These are phyloP conservation scores for Nomada fucata DNA, from an alignment of 2,888 invertebrate genomes.

Conservation along the genomic window DNA sequence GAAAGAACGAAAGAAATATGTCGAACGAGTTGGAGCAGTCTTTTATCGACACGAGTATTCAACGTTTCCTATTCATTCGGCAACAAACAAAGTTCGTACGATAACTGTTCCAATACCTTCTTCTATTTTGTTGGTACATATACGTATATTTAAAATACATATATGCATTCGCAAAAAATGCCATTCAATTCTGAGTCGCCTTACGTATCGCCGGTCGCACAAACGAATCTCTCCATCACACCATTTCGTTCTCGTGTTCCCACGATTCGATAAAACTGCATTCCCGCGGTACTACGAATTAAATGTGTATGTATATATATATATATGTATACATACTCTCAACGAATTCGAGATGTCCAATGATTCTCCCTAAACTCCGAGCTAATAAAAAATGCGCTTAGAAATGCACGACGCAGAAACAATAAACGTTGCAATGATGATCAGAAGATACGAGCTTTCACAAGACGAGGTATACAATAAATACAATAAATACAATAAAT, in stretches of 20 bases:
- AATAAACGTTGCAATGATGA: constrained; percentile 25
- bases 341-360: neutral
- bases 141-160: constrained; percentile 20
- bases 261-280: neutral
- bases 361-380: neutral
- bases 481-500: constrained; percentile 59
- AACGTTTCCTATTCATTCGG: neutral
- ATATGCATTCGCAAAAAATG: constrained; percentile 18
- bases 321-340: too few species aligned
- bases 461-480: constrained; percentile 40
- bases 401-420: constrained; percentile 51
- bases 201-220: constrained; percentile 53
- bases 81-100: constrained; percentile 21
- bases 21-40: constrained; percentile 59
- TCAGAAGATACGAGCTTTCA: constrained; percentile 28
- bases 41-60: constrained; percentile 36
- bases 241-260: neutral
- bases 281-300: constrained; percentile 26
- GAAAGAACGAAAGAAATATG: constrained; percentile 13
- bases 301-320: too few species aligned
- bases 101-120: constrained; percentile 11
- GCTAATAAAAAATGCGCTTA: constrained; percentile 50
- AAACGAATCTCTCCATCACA: neutral
- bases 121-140: neutral
- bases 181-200: constrained; percentile 8